A percentile compares a stretch with the other conserved stretches of the same genome.
phyloP scores from a whole-genome alignment of 30 jellyfish, hydroid and myxozoan genomes.

The Catostylus mosaicus region DNA sequence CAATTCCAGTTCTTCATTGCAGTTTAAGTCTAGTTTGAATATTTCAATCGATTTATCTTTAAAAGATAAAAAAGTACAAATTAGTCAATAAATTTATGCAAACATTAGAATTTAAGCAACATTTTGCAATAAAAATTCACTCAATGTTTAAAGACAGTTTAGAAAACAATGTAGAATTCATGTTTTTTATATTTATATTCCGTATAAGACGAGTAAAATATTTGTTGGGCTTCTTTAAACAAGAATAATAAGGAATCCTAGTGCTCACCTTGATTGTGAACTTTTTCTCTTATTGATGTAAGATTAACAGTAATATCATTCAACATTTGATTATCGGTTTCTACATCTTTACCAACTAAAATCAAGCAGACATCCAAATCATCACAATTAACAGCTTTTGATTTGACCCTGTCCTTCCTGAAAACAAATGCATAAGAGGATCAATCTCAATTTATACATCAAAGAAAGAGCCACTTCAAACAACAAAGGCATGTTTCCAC shows the following conservation, averaged over 20 bases:
- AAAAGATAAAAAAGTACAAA: too few relatives aligned
- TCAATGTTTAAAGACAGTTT: too few relatives aligned
- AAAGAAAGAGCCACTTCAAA: background rate
- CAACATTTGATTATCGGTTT: background rate
- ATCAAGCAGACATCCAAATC: slow-evolving; percentile 45
- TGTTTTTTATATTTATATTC: too few relatives aligned
- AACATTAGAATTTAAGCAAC: too few relatives aligned
- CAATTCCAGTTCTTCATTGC: slow-evolving; percentile 57
- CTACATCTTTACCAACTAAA: slow-evolving; percentile 30
- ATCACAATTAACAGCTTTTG: slow-evolving; percentile 3
- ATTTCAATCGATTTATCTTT: slow-evolving; percentile 33
- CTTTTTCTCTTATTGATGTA: background rate
- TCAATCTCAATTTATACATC: background rate
- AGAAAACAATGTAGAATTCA: too few relatives aligned
- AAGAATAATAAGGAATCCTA: too few relatives aligned
- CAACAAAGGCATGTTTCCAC: background rate
- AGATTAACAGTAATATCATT: slow-evolving; percentile 1
- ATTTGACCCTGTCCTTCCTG: background rate
- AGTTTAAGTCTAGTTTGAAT: slow-evolving; percentile 25
- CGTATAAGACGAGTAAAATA: too few relatives aligned
- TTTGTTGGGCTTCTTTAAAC: too few relatives aligned
- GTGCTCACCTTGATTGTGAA: slow-evolving; percentile 13
- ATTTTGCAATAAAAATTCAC: too few relatives aligned
- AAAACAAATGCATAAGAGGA: background rate
- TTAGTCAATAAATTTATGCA: too few relatives aligned